Conservation (phyloP, 2,113 vertebrate species). For the Equus quagga region DNA sequence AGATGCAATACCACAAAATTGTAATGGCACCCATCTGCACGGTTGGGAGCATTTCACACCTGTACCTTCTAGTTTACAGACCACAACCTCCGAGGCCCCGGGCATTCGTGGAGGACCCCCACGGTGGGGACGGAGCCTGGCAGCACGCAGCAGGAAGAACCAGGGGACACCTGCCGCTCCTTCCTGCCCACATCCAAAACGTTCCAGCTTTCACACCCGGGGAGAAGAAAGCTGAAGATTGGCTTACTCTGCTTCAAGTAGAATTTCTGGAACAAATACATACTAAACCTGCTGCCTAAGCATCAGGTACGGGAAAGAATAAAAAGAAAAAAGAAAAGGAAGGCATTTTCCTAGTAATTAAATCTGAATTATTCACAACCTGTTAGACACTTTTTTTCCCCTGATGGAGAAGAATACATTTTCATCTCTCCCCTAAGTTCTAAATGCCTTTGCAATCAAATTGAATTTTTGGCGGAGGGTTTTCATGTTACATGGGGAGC, state of each 20-base stretch:
- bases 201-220: background rate
- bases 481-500: background rate
- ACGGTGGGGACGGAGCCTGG: rapidly evolving
- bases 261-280: slow-evolving; percentile 72
- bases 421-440: slow-evolving; percentile 48
- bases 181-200: background rate
- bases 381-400: slow-evolving; percentile 58
- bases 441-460: slow-evolving; percentile 20
- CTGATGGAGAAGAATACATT: slow-evolving; percentile 49
- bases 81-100: background rate
- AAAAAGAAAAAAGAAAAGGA: slow-evolving; percentile 56
- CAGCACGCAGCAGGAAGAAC: background rate
- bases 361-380: slow-evolving; percentile 82
- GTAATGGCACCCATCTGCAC: background rate
- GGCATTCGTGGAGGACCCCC: background rate
- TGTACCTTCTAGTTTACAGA: background rate
- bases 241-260: slow-evolving; percentile 56
- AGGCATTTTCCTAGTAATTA: slow-evolving; percentile 77
- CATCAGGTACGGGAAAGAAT: slow-evolving; percentile 41
- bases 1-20: background rate
- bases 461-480: background rate
- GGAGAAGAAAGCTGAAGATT: background rate
- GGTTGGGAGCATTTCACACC: background rate
- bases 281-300: slow-evolving; percentile 72
- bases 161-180: background rate